Evolutionary conservation across 1,140 invertebrate genomes (phyloP), one percentile per base, ranked within the genome.

Genomic region (Nephotettix cincticeps): DNA sequence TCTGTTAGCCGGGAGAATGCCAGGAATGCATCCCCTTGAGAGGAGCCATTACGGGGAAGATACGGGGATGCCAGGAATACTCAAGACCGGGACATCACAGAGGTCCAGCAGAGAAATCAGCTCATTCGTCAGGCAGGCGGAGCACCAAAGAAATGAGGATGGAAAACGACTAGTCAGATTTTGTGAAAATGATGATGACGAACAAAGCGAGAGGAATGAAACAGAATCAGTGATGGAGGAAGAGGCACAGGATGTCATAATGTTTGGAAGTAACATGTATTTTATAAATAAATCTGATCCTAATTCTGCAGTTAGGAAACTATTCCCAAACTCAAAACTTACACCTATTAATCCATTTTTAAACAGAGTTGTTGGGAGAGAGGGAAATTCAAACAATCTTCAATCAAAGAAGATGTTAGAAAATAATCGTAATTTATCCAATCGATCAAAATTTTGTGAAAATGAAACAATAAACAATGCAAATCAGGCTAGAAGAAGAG

Each of bases 301-400:
- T 4, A 91, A 91, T 77, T 91, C 89, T 11, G 90, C 90, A 13
- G 89, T 91, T 13, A 82, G 90, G 27, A 90, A 91, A 76, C 80
- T 91, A 1, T 92, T 92, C 75, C 88, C 88, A 70, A 86, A 88
- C 51, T 86, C 85, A 0, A 89, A 89, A 32, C 47, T 56, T 14
- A 36, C 68, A 36, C 47, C 47, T 19, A 47, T 69, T 3, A 58
- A 69, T 17, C 68, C 21, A 30, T 65, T 21, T 32, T 21, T 58
- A 21, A 51, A 28, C 27, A 61, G 27, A 61, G 63, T 83, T 85
- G 0, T 86, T 86, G 67, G 17, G 28, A 43, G 9, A 32, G 64
- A 66, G 19, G 40, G 63, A 2, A 65, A 68, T n/a, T 21, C 54
- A 21, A 47, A n/a, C 63, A 66, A 67, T 43, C 27, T 13, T 80